phyloP scores from a whole-genome alignment of 2,888 invertebrate species.

The Hirtodrosophila alboralis region DNA sequence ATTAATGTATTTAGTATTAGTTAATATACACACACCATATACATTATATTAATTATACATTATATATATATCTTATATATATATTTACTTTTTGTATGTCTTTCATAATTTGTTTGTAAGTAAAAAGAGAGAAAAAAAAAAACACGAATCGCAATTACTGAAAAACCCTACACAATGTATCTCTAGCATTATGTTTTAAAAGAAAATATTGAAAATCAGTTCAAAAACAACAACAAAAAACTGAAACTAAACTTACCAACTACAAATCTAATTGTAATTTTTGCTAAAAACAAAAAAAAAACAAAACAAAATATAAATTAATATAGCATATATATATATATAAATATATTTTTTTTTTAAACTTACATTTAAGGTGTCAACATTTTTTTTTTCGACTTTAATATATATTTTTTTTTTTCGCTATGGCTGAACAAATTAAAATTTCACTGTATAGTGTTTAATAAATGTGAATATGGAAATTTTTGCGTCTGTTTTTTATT shows the following conservation, averaged over 20 bases:
- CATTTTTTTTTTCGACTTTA: constrained; percentile 45
- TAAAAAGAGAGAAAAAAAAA: neutral
- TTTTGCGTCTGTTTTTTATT: neutral
- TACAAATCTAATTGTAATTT: constrained; percentile 23
- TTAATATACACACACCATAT: constrained; percentile 8
- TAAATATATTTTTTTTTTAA: constrained; percentile 34
- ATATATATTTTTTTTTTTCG: constrained; percentile 54
- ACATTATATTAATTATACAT: constrained; percentile 7
- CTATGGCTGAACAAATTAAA: constrained; percentile 64
- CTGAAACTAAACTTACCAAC: constrained; percentile 30
- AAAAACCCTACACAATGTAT: constrained; percentile 19
- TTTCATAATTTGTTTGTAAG: neutral
- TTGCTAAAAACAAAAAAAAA: constrained; percentile 17
- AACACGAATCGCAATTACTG: constrained; percentile 19
- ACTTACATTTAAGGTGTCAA: constrained; percentile 40
- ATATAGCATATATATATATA: constrained; percentile 5
- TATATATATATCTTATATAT: constrained; percentile 3
- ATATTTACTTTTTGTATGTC: constrained; percentile 19
- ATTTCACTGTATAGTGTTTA: constrained; percentile 68
- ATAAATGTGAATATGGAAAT: constrained; percentile 65
- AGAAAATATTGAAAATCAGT: constrained; percentile 39
- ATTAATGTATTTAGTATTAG: constrained; percentile 11
- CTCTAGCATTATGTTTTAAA: too few species aligned
- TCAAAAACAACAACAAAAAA: constrained; percentile 36
- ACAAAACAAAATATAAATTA: too few species aligned